Conservation (phyloP, 2,888 invertebrate genomes). For the Cryptus armator region DNA sequence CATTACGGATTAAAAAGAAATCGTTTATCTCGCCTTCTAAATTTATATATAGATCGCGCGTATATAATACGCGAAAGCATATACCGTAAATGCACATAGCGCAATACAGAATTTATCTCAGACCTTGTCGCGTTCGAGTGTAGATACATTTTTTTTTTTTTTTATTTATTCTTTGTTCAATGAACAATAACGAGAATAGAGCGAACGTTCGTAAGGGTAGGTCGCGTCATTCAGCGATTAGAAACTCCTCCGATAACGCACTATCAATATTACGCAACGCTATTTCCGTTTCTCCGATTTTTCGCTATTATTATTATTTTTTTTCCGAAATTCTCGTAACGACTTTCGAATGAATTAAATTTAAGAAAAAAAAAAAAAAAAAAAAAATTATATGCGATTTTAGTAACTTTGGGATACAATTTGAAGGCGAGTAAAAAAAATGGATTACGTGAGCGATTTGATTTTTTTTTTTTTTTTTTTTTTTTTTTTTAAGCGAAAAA, state of each 20-base stretch:
- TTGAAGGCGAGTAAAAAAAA: too few relatives aligned
- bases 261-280: constrained; percentile 18
- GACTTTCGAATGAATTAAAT: not conserved
- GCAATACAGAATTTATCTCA: constrained; percentile 24
- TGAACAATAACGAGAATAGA: constrained; percentile 30
- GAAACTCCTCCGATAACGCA: constrained; percentile 12
- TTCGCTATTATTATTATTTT: not conserved
- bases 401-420: too few relatives aligned
- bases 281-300: not conserved
- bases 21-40: constrained; percentile 36
- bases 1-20: constrained; percentile 50
- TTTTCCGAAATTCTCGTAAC: not conserved
- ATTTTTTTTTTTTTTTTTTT: not conserved
- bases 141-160: constrained; percentile 28
- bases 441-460: not conserved
- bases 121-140: constrained; percentile 53
- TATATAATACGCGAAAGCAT: not conserved
- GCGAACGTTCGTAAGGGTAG: constrained; percentile 45
- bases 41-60: constrained; percentile 1
- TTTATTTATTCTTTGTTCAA: constrained; percentile 12
- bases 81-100: constrained; percentile 8
- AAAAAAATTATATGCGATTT: too few relatives aligned
- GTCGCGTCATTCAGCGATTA: constrained; percentile 56
- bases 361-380: not conserved
- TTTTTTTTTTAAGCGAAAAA: not conserved